These are phyloP conservation scores for Nyctalus aviator DNA, from an alignment of 2,797 vertebrate genomes.

Conservation along the genomic window DNA sequence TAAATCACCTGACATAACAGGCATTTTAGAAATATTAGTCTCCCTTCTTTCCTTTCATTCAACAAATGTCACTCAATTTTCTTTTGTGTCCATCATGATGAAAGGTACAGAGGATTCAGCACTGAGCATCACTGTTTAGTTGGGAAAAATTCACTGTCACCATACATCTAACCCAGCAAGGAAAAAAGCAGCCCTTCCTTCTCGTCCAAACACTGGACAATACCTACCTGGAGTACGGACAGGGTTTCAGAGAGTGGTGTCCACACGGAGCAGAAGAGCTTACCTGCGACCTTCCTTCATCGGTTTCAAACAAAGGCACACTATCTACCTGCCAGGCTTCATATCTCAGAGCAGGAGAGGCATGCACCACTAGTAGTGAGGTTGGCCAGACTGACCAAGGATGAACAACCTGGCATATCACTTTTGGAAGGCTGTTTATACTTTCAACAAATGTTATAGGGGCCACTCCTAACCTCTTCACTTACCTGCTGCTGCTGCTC, in stretches of 20 bases:
- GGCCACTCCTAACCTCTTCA: not conserved
- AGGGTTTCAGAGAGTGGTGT: not conserved
- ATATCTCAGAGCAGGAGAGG: not conserved
- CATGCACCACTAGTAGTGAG: not conserved
- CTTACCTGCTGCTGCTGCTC: conserved; percentile 87
- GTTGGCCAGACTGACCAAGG: not conserved
- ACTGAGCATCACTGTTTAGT: not conserved
- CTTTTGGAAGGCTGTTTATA: not conserved
- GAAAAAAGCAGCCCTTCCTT: conserved; percentile 14
- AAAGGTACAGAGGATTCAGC: not conserved
- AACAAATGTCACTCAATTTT: not conserved
- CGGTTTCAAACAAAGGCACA: not conserved
- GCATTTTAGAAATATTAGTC: conserved; percentile 14
- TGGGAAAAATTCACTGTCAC: conserved; percentile 5
- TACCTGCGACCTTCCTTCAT: not conserved
- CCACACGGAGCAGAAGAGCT: not conserved
- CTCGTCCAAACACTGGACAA: not conserved
- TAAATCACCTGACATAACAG: not conserved
- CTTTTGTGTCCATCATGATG: not conserved
- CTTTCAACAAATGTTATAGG: not conserved
- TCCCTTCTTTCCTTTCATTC: not conserved
- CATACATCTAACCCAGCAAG: not conserved
- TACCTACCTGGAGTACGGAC: not conserved
- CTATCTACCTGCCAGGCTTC: not conserved
- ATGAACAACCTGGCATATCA: not conserved